Percentiles rank a stretch among this genome's conserved stretches.
Conservation (phyloP, 37 sponge, comb jelly and placozoan genomes). For the Lycopodina hypogea region DNA sequence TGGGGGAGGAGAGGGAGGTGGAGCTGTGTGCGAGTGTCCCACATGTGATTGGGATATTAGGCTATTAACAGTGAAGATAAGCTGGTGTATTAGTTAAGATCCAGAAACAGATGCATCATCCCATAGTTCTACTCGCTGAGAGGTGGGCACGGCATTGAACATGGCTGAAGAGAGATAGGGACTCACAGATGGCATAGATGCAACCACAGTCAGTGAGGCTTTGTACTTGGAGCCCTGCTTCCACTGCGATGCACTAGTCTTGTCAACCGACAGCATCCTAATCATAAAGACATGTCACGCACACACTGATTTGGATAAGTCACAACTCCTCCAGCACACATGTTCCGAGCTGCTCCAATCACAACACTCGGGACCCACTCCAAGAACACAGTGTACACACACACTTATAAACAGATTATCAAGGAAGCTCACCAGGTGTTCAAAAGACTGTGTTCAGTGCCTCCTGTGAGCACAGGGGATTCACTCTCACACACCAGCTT, state of each 20-base stretch:
- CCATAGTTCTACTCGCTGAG: neutral
- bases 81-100: too few relatives aligned
- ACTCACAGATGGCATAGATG: conserved; percentile 29
- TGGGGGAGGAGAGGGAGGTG: too few relatives aligned
- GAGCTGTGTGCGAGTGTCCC: too few relatives aligned
- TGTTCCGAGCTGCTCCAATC: too few relatives aligned
- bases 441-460: neutral
- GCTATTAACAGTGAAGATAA: too few relatives aligned
- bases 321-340: neutral
- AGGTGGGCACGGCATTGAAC: neutral
- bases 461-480: too few relatives aligned
- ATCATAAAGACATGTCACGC: neutral
- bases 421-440: neutral
- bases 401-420: too few relatives aligned
- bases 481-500: too few relatives aligned
- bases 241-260: conserved; percentile 17
- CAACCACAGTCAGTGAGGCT: conserved; percentile 21
- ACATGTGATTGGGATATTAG: too few relatives aligned
- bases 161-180: neutral
- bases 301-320: neutral
- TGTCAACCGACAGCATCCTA: conserved; percentile 57
- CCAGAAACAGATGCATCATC: neutral
- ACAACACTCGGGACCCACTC: too few relatives aligned
- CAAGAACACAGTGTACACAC: too few relatives aligned
- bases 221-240: conserved; percentile 15